Conservation (phyloP, 2,113 vertebrate species). For the Hemichromis elongatus region DNA sequence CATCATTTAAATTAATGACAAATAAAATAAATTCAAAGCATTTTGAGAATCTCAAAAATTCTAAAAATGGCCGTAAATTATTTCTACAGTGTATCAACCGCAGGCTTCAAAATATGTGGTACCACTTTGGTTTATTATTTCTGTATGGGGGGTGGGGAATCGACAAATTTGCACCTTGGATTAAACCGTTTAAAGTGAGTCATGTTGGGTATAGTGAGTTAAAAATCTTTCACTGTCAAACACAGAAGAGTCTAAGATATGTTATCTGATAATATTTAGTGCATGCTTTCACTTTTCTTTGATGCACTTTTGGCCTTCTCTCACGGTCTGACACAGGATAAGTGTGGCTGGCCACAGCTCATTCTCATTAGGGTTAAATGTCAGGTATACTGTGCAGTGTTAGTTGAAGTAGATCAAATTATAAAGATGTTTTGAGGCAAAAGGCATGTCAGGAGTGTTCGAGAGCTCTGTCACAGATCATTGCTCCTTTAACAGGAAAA, state of each 20-base stretch:
- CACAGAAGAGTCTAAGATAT: neutral
- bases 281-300: fast-evolving
- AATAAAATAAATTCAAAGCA: neutral
- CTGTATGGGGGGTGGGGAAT: fast-evolving
- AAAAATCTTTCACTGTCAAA: neutral
- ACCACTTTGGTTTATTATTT: neutral
- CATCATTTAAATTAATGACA: neutral
- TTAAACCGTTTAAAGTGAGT: neutral
- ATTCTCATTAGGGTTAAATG: neutral
- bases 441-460: neutral
- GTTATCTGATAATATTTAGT: neutral
- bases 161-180: fast-evolving
- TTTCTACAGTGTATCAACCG: neutral
- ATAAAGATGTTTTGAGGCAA: neutral
- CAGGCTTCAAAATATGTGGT: neutral
- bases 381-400: neutral
- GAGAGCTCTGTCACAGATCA: neutral
- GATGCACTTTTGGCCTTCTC: neutral
- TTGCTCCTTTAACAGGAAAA: neutral
- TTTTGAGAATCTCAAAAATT: neutral
- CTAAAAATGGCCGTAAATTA: neutral
- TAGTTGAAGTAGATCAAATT: neutral
- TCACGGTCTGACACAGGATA: neutral
- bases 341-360: neutral
- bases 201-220: neutral